Conservation (phyloP, 2,888 invertebrate genomes). For the Gari tellinella region DNA sequence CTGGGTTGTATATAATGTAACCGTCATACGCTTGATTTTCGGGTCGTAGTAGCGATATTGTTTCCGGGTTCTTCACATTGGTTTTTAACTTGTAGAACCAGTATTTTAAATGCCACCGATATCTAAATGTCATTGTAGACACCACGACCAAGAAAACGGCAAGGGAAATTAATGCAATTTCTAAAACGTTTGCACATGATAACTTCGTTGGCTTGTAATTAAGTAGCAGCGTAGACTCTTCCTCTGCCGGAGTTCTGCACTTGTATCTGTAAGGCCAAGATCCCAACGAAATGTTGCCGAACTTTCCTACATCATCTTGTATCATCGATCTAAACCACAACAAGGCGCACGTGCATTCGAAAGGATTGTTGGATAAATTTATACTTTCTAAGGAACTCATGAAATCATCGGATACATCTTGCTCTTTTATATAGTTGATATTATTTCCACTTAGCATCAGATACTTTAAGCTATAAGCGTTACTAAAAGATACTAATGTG, state of each 20-base stretch:
- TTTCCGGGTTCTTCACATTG: slow-evolving; percentile 4
- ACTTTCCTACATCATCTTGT: background rate
- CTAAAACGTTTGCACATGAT: slow-evolving; percentile 15
- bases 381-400: slow-evolving; percentile 4
- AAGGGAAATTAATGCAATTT: background rate
- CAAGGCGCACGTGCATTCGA: slow-evolving; percentile 39
- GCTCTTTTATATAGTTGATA: slow-evolving; percentile 12
- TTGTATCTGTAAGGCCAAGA: slow-evolving; percentile 25
- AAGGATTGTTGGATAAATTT: slow-evolving; percentile 36
- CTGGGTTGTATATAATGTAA: slow-evolving; percentile 24
- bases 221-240: background rate
- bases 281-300: too few relatives aligned
- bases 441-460: background rate
- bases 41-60: slow-evolving; percentile 1
- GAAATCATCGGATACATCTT: slow-evolving; percentile 5
- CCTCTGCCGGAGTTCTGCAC: slow-evolving; percentile 13
- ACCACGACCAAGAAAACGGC: slow-evolving; percentile 1
- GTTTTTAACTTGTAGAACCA: slow-evolving; percentile 13
- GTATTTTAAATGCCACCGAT: slow-evolving; percentile 31
- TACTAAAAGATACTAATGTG: background rate
- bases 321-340: slow-evolving; percentile 47
- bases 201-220: slow-evolving; percentile 19
- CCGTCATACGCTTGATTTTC: too few relatives aligned
- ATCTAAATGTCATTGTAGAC: slow-evolving; percentile 4
- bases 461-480: background rate